These are phyloP conservation scores for Bostrychus sinensis DNA, from an alignment of 2,113 vertebrate genomes.

Conservation along the genomic window DNA sequence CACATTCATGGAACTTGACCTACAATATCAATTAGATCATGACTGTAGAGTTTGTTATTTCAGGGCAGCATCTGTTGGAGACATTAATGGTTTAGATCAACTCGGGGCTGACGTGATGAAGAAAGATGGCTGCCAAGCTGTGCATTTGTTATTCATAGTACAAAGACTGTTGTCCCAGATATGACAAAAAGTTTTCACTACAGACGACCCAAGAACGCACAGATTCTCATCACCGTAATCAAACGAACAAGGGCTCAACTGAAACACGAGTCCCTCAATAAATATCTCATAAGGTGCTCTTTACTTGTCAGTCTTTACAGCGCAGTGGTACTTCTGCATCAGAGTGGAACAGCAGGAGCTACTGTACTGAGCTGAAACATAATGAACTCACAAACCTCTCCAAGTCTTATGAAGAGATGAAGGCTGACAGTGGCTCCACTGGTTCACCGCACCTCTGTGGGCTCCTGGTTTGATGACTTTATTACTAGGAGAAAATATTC, in stretches of 20 bases:
- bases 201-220: conserved; percentile 8
- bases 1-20: neutral
- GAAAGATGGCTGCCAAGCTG: conserved; percentile 45
- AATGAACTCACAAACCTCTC: neutral
- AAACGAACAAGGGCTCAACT: conserved; percentile 7
- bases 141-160: conserved; percentile 52
- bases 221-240: conserved; percentile 25
- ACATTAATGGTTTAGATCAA: conserved; percentile 40
- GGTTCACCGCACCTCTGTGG: too few species aligned
- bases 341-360: neutral
- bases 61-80: conserved; percentile 22
- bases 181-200: conserved; percentile 51
- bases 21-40: conserved; percentile 22
- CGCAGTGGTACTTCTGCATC: neutral
- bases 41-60: conserved; percentile 9
- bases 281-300: conserved; percentile 4
- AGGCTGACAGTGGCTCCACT: neutral
- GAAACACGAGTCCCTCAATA: conserved; percentile 6
- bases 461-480: neutral
- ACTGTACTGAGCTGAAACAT: neutral
- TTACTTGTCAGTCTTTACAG: neutral
- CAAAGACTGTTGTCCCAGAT: conserved; percentile 55
- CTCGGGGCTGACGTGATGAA: conserved; percentile 38
- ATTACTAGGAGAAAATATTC: neutral
- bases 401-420: neutral